Conservation (phyloP, 2,888 invertebrate genomes). For the Caenorhabditis zanzibari region DNA sequence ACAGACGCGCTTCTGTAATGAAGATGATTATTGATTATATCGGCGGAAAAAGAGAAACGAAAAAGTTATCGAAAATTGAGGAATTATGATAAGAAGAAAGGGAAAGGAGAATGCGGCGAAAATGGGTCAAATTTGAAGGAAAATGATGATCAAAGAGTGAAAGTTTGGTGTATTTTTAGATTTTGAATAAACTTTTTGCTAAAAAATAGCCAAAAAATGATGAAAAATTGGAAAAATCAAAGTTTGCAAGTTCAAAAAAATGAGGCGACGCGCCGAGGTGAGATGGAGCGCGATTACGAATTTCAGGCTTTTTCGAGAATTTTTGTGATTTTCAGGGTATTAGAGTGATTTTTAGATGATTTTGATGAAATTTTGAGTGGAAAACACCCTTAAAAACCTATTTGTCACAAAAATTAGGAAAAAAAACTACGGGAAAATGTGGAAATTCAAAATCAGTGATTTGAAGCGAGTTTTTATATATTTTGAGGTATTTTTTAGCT, state of each 20-base stretch:
- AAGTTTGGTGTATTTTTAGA: background rate
- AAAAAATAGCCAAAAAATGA: background rate
- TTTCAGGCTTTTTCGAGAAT: background rate
- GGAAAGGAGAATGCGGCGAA: conserved; percentile 4
- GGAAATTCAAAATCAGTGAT: no score
- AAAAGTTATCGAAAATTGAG: background rate
- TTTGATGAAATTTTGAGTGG: background rate
- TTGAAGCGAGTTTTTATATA: no score
- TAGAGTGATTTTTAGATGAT: background rate
- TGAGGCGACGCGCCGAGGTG: background rate
- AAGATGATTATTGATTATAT: background rate
- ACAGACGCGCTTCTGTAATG: conserved; percentile 7
- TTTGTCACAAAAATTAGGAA: background rate
- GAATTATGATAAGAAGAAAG: conserved; percentile 47
- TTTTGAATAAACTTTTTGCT: background rate
- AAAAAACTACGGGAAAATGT: no score
- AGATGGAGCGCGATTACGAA: background rate
- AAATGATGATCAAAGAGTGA: background rate
- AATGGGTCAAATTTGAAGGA: conserved; percentile 13
- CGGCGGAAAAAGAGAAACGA: background rate
- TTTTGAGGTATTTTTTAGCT: no score
- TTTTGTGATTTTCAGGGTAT: background rate
- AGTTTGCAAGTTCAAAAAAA: background rate
- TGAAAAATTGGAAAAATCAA: background rate
- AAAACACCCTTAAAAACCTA: background rate